Conservation (phyloP, 1,140 invertebrate species). For the Drosophila micromelanica region DNA sequence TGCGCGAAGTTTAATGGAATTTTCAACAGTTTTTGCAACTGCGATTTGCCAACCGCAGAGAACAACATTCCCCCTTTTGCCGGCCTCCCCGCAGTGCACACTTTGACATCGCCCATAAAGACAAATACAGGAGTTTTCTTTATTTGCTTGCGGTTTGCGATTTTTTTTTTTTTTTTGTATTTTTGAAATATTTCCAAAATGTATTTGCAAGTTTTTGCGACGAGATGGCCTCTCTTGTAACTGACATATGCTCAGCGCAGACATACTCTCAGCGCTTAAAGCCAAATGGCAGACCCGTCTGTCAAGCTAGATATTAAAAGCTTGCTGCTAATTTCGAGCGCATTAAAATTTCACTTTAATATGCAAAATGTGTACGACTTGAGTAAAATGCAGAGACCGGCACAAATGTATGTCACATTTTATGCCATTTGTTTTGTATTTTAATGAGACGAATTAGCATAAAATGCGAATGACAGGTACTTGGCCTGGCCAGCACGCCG, state of each 20-base stretch:
- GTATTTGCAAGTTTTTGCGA: slow-evolving; percentile 54
- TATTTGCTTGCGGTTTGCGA: slow-evolving; percentile 37
- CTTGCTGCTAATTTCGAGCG: slow-evolving; percentile 36
- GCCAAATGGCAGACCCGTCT: slow-evolving; percentile 15
- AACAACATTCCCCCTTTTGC: slow-evolving; percentile 17
- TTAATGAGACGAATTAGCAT: slow-evolving; percentile 81
- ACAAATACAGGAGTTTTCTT: slow-evolving; percentile 21
- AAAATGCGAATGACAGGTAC: slow-evolving; percentile 73
- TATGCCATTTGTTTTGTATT: slow-evolving; percentile 66
- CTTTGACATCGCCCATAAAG: slow-evolving; percentile 10
- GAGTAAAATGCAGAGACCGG: slow-evolving; percentile 41
- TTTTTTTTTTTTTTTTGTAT: slow-evolving; percentile 16
- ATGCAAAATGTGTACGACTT: slow-evolving; percentile 48
- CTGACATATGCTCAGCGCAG: no score
- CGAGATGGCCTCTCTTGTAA: slow-evolving; percentile 56
- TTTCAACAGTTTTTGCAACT: slow-evolving; percentile 79
- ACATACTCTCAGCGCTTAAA: slow-evolving; percentile 24
- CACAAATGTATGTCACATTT: slow-evolving; percentile 69
- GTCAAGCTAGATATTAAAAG: slow-evolving; percentile 36
- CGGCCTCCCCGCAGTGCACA: not conserved
- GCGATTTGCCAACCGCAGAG: slow-evolving; percentile 70
- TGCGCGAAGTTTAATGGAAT: slow-evolving; percentile 82
- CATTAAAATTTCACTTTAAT: slow-evolving; percentile 71
- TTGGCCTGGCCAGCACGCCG: slow-evolving; percentile 1
- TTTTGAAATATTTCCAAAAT: slow-evolving; percentile 42